Conservation (phyloP, 2,797 vertebrate genomes). For the Leuciscus waleckii region DNA sequence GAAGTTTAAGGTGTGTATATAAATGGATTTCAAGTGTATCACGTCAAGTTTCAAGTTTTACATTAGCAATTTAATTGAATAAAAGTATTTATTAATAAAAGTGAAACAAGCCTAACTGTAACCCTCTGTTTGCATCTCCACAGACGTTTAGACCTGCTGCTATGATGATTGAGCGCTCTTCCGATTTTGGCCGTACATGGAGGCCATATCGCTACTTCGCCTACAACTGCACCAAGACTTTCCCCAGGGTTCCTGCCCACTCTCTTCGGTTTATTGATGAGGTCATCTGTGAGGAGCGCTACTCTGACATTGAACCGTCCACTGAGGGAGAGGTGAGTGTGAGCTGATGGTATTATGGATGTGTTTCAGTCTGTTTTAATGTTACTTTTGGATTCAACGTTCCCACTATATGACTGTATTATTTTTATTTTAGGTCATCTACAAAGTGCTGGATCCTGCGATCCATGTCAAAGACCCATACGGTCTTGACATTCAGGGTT, state of each 20-base stretch:
- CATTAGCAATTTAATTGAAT: background rate
- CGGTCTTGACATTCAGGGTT: slow-evolving; percentile 86
- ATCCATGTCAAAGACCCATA: slow-evolving; percentile 87
- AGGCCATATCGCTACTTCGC: slow-evolving; percentile 87
- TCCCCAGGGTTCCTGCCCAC: slow-evolving; percentile 72
- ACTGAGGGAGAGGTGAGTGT: slow-evolving; percentile 83
- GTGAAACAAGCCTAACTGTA: background rate
- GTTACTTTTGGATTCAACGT: slow-evolving; percentile 3
- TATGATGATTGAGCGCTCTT: slow-evolving; percentile 86
- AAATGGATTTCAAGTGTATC: background rate
- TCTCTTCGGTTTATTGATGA: slow-evolving; percentile 80
- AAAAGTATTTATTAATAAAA: background rate
- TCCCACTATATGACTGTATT: background rate
- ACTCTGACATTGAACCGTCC: slow-evolving; percentile 89
- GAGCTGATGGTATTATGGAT: background rate
- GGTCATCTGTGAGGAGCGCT: slow-evolving; percentile 86
- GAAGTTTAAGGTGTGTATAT: slow-evolving; percentile 85
- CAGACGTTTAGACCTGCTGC: slow-evolving; percentile 88
- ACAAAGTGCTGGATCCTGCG: slow-evolving; percentile 90
- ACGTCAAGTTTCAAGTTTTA: background rate
- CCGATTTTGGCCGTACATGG: slow-evolving; percentile 84
- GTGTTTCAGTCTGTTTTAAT: background rate
- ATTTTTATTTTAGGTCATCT: slow-evolving; percentile 83
- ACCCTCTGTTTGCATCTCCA: background rate
- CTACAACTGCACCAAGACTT: slow-evolving; percentile 86